A percentile compares a stretch with the other conserved stretches of the same genome.
These are phyloP conservation scores for Chlorops oryzae DNA, from an alignment of 1,140 invertebrate genomes.

Conservation along the genomic window DNA sequence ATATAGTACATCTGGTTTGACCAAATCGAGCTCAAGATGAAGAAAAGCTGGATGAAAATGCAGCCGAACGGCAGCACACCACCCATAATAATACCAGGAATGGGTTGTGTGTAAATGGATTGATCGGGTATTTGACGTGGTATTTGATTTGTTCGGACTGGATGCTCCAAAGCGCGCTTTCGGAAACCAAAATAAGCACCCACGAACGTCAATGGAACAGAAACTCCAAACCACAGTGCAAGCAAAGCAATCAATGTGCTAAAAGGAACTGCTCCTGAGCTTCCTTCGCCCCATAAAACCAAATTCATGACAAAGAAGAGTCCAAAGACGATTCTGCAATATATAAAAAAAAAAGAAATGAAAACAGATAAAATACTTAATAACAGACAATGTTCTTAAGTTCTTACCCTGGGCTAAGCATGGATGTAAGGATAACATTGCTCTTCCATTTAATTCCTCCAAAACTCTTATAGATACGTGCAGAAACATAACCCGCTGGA, in stretches of 20 bases:
- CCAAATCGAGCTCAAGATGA: slow-evolving; percentile 98
- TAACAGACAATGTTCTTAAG: background rate
- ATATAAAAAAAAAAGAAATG: background rate
- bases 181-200: slow-evolving; percentile 98
- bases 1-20: slow-evolving; percentile 98
- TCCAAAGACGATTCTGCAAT: slow-evolving; percentile 79
- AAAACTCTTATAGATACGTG: slow-evolving; percentile 96
- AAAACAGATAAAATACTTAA: background rate
- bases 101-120: slow-evolving; percentile 90
- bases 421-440: slow-evolving; percentile 92
- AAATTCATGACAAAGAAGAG: slow-evolving; percentile 96
- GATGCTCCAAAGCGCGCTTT: slow-evolving; percentile 89
- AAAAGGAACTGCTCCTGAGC: slow-evolving; percentile 94
- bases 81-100: slow-evolving; percentile 93
- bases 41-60: slow-evolving; percentile 99
- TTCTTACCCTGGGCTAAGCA: slow-evolving; percentile 86
- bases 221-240: slow-evolving; percentile 96
- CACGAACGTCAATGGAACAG: slow-evolving; percentile 93
- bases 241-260: slow-evolving; percentile 94
- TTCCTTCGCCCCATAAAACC: slow-evolving; percentile 89
- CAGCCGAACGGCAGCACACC: slow-evolving; percentile 98
- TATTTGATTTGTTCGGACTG: slow-evolving; percentile 97
- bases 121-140: slow-evolving; percentile 97
- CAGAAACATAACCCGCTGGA: slow-evolving; percentile 91
- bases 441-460: slow-evolving; percentile 98